These are phyloP conservation scores for Stichopus horrens DNA, from an alignment of 53 echinoderm and acorn worm genomes.

Conservation along the genomic window DNA sequence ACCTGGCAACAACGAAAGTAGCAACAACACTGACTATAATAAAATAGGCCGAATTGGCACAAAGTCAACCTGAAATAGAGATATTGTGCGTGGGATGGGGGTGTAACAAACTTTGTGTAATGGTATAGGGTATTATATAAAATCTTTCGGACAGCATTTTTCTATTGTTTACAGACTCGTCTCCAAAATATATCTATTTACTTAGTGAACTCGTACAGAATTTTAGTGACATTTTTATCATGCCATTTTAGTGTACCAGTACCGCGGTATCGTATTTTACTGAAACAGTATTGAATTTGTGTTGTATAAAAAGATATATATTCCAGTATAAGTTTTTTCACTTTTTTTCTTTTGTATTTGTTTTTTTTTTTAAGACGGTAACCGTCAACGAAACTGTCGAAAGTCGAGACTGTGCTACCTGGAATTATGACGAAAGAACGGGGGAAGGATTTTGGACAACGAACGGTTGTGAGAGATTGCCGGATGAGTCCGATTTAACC, in stretches of 20 bases:
- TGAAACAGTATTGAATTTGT: neutral
- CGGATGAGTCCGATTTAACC: neutral
- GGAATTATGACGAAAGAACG: slow-evolving; percentile 12
- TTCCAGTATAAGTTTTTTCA: neutral
- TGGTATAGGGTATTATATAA: too few relatives aligned
- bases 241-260: neutral
- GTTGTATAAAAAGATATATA: neutral
- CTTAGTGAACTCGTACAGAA: neutral
- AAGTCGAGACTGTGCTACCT: neutral
- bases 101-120: too few relatives aligned
- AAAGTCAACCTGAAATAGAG: too few relatives aligned
- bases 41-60: too few relatives aligned
- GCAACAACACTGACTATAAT: too few relatives aligned
- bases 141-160: too few relatives aligned
- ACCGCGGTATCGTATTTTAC: neutral
- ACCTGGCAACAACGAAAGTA: too few relatives aligned
- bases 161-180: too few relatives aligned
- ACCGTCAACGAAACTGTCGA: neutral
- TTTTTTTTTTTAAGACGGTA: neutral
- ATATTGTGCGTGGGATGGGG: too few relatives aligned
- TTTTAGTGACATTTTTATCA: neutral
- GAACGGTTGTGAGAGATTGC: slow-evolving; percentile 11
- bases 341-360: neutral
- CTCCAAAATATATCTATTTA: neutral
- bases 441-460: slow-evolving; percentile 16